Percentiles rank a stretch among this genome's conserved stretches.
phyloP scores from a whole-genome alignment of 2,888 invertebrate species.

The Omphaloscelis lunosa region DNA sequence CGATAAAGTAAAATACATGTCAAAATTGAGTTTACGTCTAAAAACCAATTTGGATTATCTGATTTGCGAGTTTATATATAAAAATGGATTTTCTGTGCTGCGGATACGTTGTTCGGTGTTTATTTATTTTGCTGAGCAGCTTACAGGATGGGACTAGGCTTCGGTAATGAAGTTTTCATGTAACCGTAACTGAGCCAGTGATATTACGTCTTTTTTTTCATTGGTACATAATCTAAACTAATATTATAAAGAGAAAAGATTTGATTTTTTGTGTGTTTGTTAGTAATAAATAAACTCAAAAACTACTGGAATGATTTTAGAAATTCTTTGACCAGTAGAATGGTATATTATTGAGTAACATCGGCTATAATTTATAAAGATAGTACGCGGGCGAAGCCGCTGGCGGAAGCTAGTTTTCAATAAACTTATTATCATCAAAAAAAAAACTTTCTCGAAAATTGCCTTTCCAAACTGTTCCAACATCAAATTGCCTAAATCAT shows the following conservation, averaged over 20 bases:
- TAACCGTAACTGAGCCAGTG: not conserved
- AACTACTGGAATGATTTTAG: too few species aligned
- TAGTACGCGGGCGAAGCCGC: too few species aligned
- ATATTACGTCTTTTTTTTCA: conserved; percentile 8
- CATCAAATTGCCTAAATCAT: conserved; percentile 19
- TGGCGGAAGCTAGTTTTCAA: not conserved
- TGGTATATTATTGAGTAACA: too few species aligned
- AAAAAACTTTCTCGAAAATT: not conserved
- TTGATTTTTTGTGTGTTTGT: too few species aligned
- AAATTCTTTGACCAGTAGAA: too few species aligned
- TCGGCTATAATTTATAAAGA: too few species aligned
- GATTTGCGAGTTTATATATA: conserved; percentile 86
- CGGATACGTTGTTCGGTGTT: conserved; percentile 68
- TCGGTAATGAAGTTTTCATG: conserved; percentile 32
- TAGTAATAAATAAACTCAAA: too few species aligned
- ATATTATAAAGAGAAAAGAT: too few species aligned
- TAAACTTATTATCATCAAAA: conserved; percentile 5
- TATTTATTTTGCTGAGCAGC: conserved; percentile 66
- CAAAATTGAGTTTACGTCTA: conserved; percentile 89
- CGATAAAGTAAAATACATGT: conserved; percentile 88
- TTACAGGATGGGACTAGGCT: conserved; percentile 27
- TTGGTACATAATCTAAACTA: not conserved
- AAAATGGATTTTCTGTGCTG: conserved; percentile 74
- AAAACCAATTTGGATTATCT: conserved; percentile 90
- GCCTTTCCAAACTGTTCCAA: conserved; percentile 14